phyloP scores from a whole-genome alignment of 2,113 vertebrate genomes.

The Scopus umbretta region DNA sequence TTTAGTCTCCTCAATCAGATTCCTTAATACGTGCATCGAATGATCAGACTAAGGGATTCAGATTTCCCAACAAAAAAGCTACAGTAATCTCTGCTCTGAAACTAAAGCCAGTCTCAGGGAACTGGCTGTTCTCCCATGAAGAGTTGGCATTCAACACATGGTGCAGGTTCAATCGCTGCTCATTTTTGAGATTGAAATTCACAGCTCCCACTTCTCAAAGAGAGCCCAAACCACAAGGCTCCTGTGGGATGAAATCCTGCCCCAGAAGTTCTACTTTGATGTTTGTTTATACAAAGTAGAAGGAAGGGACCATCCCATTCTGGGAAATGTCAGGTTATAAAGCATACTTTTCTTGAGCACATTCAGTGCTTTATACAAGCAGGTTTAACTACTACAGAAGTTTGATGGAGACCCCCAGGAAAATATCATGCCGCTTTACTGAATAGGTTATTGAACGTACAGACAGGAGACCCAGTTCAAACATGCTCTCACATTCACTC shows the following conservation, averaged over 20 bases:
- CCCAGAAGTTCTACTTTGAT: neutral
- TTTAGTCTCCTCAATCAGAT: neutral
- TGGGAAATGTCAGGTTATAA: neutral
- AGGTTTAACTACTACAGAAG: neutral
- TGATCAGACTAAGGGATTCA: neutral
- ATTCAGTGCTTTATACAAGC: neutral
- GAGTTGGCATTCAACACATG: fast-evolving
- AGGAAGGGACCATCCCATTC: neutral
- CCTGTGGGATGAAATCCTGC: neutral
- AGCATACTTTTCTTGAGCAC: neutral
- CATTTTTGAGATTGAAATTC: neutral
- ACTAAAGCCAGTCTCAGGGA: neutral
- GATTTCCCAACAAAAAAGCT: neutral
- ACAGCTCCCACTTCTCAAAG: neutral
- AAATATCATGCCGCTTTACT: neutral
- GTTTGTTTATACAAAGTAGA: neutral
- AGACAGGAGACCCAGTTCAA: neutral
- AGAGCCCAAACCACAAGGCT: neutral
- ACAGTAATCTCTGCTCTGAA: neutral
- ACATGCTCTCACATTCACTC: neutral
- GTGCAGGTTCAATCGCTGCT: neutral
- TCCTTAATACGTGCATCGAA: neutral
- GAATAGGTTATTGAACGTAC: neutral
- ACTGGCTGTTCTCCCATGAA: neutral
- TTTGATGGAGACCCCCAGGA: neutral